A percentile compares a stretch with the other conserved stretches of the same genome.
These are phyloP conservation scores for Ostrea denselamellosa DNA, from an alignment of 1,140 invertebrate genomes.

Conservation along the genomic window DNA sequence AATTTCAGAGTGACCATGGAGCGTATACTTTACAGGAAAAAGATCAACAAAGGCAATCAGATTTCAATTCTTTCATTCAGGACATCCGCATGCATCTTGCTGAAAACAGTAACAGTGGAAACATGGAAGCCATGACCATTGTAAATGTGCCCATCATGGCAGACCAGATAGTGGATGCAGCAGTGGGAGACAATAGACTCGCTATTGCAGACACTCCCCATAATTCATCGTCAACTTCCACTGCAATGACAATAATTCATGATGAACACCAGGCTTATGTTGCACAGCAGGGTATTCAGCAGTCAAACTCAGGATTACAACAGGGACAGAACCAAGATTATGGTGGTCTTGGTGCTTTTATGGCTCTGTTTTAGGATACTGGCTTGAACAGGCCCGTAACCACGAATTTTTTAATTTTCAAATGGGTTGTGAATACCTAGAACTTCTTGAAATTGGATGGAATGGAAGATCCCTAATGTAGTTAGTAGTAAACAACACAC, in stretches of 20 bases:
- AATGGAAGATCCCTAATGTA: too few species aligned
- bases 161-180: constrained; percentile 40
- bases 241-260: constrained; percentile 43
- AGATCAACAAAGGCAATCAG: constrained; percentile 27
- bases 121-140: constrained; percentile 35
- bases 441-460: too few species aligned
- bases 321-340: constrained; percentile 57
- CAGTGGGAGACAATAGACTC: constrained; percentile 43
- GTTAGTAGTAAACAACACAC: too few species aligned
- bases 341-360: constrained; percentile 64
- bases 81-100: constrained; percentile 46
- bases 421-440: too few species aligned
- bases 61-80: constrained; percentile 40
- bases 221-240: constrained; percentile 16
- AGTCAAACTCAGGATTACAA: constrained; percentile 43
- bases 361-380: constrained; percentile 62
- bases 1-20: neutral
- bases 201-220: constrained; percentile 1
- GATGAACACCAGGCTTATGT: constrained; percentile 52
- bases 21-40: neutral
- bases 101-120: constrained; percentile 40
- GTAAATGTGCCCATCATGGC: constrained; percentile 38
- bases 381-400: neutral
- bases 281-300: constrained; percentile 41
- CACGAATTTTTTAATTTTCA: too few species aligned